Percentiles rank a stretch among this genome's conserved stretches.
Conservation (phyloP, 2,113 vertebrate species). For the Xiphophorus maculatus region DNA sequence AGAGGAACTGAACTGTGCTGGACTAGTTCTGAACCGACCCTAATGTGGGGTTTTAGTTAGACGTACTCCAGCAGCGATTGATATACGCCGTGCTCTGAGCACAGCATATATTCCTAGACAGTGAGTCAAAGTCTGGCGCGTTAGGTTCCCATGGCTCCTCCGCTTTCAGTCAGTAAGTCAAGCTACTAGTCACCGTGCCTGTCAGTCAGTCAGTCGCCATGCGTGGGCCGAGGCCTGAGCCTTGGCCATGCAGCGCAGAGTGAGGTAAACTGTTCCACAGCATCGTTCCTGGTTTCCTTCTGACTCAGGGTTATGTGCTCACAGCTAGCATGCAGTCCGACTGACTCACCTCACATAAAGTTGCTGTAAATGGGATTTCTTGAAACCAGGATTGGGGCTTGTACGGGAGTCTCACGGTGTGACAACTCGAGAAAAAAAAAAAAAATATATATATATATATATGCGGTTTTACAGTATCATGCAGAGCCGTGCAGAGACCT, state of each 20-base stretch:
- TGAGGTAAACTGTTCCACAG: conserved; percentile 79
- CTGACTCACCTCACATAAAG: conserved; percentile 43
- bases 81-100: not conserved
- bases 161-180: conserved; percentile 51
- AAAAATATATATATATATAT: too few relatives aligned
- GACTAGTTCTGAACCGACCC: not conserved
- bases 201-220: conserved; percentile 47
- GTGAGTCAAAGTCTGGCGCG: conserved; percentile 73
- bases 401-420: not conserved
- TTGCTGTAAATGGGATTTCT: conserved; percentile 6
- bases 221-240: conserved; percentile 64
- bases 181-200: conserved; percentile 41
- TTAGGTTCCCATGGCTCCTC: conserved; percentile 67
- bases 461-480: too few relatives aligned
- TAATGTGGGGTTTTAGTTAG: conserved; percentile 15
- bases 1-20: not conserved
- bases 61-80: not conserved
- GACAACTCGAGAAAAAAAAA: too few relatives aligned
- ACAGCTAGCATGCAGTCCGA: conserved; percentile 26
- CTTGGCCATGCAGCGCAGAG: conserved; percentile 18
- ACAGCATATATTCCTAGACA: conserved; percentile 60
- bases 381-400: not conserved
- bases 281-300: conserved; percentile 56
- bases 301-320: conserved; percentile 66
- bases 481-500: too few relatives aligned